Evolutionary conservation across 92 coral and sea anemone genomes (phyloP).

Genomic region (Metridium senile): DNA sequence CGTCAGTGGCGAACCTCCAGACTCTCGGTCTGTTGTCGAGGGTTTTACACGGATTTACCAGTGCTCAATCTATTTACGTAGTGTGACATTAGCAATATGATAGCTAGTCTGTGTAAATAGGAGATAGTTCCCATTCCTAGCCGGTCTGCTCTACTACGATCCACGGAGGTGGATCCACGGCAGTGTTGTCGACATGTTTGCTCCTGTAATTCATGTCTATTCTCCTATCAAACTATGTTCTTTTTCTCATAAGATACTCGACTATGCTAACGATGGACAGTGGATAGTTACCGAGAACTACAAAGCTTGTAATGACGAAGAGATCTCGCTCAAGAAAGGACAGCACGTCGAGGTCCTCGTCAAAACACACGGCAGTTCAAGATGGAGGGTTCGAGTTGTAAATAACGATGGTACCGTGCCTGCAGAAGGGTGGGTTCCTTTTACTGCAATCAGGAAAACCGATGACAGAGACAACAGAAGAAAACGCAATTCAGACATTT

Average conservation of each 20-base stretch:
- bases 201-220: conserved; percentile 59
- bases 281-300: conserved; percentile 92
- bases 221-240: conserved; percentile 76
- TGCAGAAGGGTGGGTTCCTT: conserved; percentile 96
- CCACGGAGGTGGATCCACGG: background rate
- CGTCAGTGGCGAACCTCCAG: background rate
- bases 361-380: conserved; percentile 84
- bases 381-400: conserved; percentile 90
- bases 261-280: conserved; percentile 66
- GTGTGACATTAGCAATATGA: background rate
- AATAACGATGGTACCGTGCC: conserved; percentile 80
- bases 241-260: conserved; percentile 76
- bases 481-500: conserved; percentile 90
- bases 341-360: conserved; percentile 95
- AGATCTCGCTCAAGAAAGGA: conserved; percentile 93
- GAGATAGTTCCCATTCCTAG: conserved; percentile 7
- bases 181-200: conserved; percentile 27
- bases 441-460: conserved; percentile 71
- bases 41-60: background rate
- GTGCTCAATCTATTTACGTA: background rate
- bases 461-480: conserved; percentile 76
- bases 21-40: background rate
- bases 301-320: conserved; percentile 88
- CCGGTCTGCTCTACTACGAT: conserved; percentile 1
- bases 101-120: background rate